Base-by-base conservation (phyloP, 2,888 invertebrate species). In the Xestobium rufovillosum region DNA sequence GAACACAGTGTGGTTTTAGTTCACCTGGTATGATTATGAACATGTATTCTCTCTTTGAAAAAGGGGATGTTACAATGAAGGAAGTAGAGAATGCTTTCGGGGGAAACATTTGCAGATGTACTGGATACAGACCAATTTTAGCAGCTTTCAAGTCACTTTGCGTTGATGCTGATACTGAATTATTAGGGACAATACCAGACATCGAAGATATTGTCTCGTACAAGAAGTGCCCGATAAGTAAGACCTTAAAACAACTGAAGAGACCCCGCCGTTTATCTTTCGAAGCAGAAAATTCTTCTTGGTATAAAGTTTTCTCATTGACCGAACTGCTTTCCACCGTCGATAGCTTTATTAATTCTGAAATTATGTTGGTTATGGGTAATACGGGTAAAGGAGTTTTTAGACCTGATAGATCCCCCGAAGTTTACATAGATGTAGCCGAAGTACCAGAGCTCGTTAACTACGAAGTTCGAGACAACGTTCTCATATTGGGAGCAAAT, bases 371-470 rank as follows among this genome's bases (percentile, higher is more conserved):
- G 1, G 72, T 84, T 3, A 80, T 79, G 13, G 86, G 86, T 16
- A 84, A 85, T 55, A 85, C 85, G 1, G 82, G 79, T 3, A 75
- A 74, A 63, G 86, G 87, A n/a, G n/a, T n/a, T n/a, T n/a, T n/a
- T 80, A 63, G 40, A 26, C 16, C n/a, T 14, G 8, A n/a, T n/a
- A 23, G 23, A 23, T 9, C n/a, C 10, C 68, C 70, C 34, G 67
- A 69, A 42, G 60, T 73, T 4, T 72, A 78, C 30, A 75, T 84
- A 31, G 80, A 83, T 48, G 65, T 83, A 0, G 71, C 71, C 29
- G 61, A 63, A 1, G 61, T 84, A 4, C 50, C 61, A 8, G 76
- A 77, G 31, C 56, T 84, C 4, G 70, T 71, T 35, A 62, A 50
- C 0, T 50, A 70, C 47, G 36, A 38, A 30, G 13, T 60, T 56